phyloP scores from a whole-genome alignment of 2,888 invertebrate species.

The Drosophila robusta region DNA sequence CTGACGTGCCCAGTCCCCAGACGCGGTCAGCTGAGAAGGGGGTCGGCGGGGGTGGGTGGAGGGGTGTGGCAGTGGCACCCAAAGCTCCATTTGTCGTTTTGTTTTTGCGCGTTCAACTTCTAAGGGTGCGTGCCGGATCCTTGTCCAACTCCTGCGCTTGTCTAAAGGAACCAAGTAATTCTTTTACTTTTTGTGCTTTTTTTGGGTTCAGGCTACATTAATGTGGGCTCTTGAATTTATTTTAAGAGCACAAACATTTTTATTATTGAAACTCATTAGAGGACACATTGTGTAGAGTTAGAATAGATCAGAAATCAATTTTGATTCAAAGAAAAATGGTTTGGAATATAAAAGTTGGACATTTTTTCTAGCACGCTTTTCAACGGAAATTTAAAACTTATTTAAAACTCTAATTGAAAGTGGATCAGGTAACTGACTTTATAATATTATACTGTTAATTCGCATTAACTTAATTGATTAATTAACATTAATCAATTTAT shows the following conservation, averaged over 20 bases:
- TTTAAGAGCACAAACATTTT: conserved; percentile 3
- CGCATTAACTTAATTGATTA: no score
- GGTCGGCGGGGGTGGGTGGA: neutral
- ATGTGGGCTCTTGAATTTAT: conserved; percentile 18
- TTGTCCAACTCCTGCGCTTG: conserved; percentile 24
- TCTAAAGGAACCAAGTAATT: conserved; percentile 21
- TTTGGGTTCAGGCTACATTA: conserved; percentile 11
- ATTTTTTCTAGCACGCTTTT: neutral
- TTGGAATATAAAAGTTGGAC: no score
- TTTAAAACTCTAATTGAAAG: no score
- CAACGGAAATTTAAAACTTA: no score
- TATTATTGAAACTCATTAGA: conserved; percentile 4
- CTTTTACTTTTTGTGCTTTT: neutral
- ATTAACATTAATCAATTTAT: no score
- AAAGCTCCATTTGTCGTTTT: conserved; percentile 47
- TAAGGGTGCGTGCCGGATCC: conserved; percentile 49
- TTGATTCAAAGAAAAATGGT: neutral
- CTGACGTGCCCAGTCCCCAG: conserved; percentile 51
- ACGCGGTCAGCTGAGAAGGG: conserved; percentile 6
- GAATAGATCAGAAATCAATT: conserved; percentile 4
- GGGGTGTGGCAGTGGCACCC: conserved; percentile 27
- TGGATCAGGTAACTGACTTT: no score
- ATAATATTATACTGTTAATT: no score
- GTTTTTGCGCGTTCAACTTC: conserved; percentile 39
- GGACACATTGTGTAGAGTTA: neutral